Evolutionary conservation across 2,113 vertebrate species (phyloP).

Genomic region (Pterocles gutturalis): DNA sequence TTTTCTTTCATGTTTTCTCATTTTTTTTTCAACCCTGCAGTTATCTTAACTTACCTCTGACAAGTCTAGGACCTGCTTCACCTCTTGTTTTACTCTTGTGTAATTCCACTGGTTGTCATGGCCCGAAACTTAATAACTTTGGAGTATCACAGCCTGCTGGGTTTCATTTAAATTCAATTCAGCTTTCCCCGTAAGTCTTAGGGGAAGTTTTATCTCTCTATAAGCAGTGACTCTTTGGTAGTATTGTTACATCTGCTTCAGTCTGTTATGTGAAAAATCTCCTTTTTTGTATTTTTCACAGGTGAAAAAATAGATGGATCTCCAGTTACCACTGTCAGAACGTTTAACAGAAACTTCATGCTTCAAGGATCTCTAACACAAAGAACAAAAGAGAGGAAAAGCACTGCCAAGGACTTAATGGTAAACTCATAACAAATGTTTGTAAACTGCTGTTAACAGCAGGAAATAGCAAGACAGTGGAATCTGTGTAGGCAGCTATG

Average conservation of each 20-base stretch:
- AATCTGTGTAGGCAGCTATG: neutral
- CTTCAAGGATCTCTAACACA: slow-evolving; percentile 77
- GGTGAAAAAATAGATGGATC: slow-evolving; percentile 72
- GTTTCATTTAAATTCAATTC: slow-evolving; percentile 20
- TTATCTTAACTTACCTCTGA: too few species aligned
- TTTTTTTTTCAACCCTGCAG: neutral
- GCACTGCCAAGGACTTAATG: slow-evolving; percentile 69
- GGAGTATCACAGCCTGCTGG: neutral
- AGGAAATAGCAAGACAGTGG: neutral
- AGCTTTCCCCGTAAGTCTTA: neutral
- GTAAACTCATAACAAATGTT: slow-evolving; percentile 51
- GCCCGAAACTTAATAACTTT: neutral
- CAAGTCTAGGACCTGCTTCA: neutral
- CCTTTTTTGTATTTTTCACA: slow-evolving; percentile 33
- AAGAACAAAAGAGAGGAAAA: slow-evolving; percentile 72
- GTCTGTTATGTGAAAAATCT: neutral
- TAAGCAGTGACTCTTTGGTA: neutral
- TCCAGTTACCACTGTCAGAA: slow-evolving; percentile 59
- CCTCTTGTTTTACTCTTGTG: neutral
- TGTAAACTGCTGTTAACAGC: neutral
- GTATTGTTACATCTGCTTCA: neutral
- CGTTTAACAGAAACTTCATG: slow-evolving; percentile 80
- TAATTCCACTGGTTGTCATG: neutral
- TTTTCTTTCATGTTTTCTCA: neutral
- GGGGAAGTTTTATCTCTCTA: neutral